phyloP scores from a whole-genome alignment of 2,113 vertebrate species.

The Myanophis thanlyinensis region DNA sequence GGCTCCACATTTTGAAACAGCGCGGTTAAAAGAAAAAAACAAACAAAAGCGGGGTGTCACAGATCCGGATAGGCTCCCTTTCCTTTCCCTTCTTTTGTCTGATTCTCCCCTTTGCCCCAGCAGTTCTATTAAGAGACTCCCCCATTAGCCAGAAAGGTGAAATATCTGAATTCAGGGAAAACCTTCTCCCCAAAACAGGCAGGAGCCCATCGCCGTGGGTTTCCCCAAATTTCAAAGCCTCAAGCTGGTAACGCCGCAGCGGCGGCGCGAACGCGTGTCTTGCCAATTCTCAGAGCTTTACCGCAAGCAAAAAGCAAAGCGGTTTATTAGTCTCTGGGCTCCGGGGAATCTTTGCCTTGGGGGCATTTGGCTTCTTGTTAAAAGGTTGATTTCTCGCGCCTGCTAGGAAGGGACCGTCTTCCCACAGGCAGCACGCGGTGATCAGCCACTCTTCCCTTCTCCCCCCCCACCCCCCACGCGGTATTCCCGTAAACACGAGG shows the following conservation, averaged over 20 bases:
- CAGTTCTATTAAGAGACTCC: too few species aligned
- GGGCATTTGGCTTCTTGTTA: neutral
- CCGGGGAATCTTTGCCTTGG: neutral
- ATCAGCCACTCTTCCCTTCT: fast-evolving
- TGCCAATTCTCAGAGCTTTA: neutral
- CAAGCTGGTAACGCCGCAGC: neutral
- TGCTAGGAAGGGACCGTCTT: neutral
- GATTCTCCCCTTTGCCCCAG: too few species aligned
- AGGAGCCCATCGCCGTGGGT: neutral
- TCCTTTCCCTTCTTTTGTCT: neutral
- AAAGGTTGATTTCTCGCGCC: neutral
- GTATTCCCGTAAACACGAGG: neutral
- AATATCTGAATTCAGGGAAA: too few species aligned
- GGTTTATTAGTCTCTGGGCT: neutral
- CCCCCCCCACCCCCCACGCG: fast-evolving
- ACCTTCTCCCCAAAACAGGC: neutral
- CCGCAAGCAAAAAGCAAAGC: neutral
- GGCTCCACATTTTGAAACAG: neutral
- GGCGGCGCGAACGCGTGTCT: too few species aligned
- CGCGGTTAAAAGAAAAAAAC: too few species aligned
- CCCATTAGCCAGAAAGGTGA: too few species aligned
- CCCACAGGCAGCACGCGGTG: too few species aligned
- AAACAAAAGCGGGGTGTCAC: too few species aligned
- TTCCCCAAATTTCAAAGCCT: neutral
- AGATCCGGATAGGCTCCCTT: neutral